A percentile compares a stretch with the other conserved stretches of the same genome.
phyloP scores from a whole-genome alignment of 2,113 vertebrate species.

The Oncorhynchus keta region DNA sequence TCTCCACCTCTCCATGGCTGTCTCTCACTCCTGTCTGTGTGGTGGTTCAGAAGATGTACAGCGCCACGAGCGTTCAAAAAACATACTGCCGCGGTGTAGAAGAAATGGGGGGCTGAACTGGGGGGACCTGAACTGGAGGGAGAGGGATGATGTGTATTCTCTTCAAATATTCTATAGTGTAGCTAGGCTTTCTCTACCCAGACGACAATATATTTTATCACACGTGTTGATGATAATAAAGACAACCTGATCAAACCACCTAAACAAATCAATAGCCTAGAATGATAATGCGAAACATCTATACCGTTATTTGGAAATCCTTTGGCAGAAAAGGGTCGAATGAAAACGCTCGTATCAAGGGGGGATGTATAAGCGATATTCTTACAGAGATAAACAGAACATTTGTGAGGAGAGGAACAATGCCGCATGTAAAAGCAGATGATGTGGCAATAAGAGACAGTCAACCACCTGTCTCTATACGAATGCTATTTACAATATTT shows the following conservation, averaged over 20 bases:
- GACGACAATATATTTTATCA: neutral
- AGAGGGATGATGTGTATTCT: neutral
- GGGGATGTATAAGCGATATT: no score
- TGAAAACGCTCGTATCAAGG: no score
- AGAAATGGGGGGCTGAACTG: neutral
- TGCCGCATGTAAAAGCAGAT: no score
- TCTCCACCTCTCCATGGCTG: constrained; percentile 75
- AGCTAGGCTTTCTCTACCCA: neutral
- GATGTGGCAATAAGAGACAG: no score
- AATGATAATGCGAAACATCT: neutral
- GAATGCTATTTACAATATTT: neutral
- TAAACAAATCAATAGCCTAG: neutral
- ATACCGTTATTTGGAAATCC: neutral
- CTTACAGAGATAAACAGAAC: no score
- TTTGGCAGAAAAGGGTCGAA: neutral
- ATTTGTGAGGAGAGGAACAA: no score
- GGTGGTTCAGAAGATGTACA: constrained; percentile 61
- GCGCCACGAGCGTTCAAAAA: constrained; percentile 74
- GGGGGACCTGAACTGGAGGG: neutral
- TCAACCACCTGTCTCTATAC: no score
- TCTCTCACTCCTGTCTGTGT: constrained; percentile 64
- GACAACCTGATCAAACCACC: neutral
- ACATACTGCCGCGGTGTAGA: constrained; percentile 56
- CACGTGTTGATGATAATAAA: neutral
- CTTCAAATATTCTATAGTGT: neutral